Evolutionary conservation across 2,797 vertebrate genomes (phyloP), one percentile per base, ranked within the genome.

Genomic region (Leptatherina wallacei): DNA sequence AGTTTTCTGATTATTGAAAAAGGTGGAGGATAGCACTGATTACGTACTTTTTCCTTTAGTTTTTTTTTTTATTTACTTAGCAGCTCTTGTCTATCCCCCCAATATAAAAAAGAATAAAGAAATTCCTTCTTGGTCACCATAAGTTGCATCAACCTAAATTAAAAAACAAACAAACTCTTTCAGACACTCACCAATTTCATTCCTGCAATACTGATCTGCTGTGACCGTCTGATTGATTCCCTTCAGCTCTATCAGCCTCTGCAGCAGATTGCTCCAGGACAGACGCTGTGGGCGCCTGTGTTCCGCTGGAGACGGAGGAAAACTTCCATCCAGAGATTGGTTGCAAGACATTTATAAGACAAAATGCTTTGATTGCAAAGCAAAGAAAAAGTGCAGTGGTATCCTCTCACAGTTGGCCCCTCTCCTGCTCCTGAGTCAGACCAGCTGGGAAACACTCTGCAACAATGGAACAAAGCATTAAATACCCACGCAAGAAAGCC

Each of bases 231-330:
- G 95, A 27, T 88, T 92, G 76, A 65, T 44, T 67, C 93, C 94
- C 77, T 89, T 95, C 59, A 97, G 85, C 68, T 96, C 94, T n/a
- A 88, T 84, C 20, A 95, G 93, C 61, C 91, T 91, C 69, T 93
- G 89, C 78, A 95, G 80, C 82, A 94, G 77, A 55, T 84, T 93
- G 62, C 92, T 91, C 96, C 95, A 95, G 71, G 94, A 95, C 75
- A 93, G 89, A 9, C 93, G 84, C 30, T 92, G 88, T 0, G 87
- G 77, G 10, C 40, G 68, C 62, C 80, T 49, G 71, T 92, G 82
- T 76, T 90, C 87, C 13, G 73, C 63, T 4, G 92, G 89, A 44
- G 92, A 92, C 0, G 90, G 87, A 58, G 91, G 88, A 27, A 86
- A 92, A 69, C 91, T 92, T 33, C 88, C 89, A 3, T 93, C 85